Percentiles rank a stretch among this genome's conserved stretches.
phyloP scores from a whole-genome alignment of 2,797 vertebrate species.

The Taeniopygia guttata region DNA sequence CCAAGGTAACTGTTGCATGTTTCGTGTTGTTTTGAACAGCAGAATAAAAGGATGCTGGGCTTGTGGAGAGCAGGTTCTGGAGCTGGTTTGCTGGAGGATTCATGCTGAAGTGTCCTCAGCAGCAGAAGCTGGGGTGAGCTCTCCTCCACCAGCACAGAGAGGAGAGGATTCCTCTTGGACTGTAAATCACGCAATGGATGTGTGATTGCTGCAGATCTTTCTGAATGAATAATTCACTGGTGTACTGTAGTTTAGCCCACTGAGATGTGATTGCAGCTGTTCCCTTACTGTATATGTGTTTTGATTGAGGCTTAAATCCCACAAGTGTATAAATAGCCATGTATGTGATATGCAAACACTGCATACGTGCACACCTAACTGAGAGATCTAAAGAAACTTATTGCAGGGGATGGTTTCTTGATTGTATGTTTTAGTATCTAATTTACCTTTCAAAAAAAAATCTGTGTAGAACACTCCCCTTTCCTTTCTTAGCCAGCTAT shows the following conservation, averaged over 20 bases:
- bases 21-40: not conserved
- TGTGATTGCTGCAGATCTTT: conserved; percentile 53
- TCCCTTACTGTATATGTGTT: conserved; percentile 50
- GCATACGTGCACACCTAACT: not conserved
- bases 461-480: not conserved
- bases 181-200: conserved; percentile 25
- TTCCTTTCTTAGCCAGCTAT: not conserved
- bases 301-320: conserved; percentile 45
- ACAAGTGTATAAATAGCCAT: conserved; percentile 39
- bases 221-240: conserved; percentile 63
- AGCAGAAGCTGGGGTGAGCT: not conserved
- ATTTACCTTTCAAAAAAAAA: not conserved
- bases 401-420: not conserved
- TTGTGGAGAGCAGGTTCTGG: not conserved
- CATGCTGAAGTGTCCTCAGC: not conserved
- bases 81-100: not conserved
- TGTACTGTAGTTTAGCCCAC: conserved; percentile 52
- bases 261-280: conserved; percentile 64
- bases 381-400: not conserved
- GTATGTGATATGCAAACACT: conserved; percentile 10
- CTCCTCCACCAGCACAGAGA: not conserved
- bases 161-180: conserved; percentile 33
- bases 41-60: not conserved
- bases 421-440: not conserved
- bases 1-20: not conserved